Evolutionary conservation across 2,888 invertebrate species (phyloP).

Genomic region (Drosophila borborema): DNA sequence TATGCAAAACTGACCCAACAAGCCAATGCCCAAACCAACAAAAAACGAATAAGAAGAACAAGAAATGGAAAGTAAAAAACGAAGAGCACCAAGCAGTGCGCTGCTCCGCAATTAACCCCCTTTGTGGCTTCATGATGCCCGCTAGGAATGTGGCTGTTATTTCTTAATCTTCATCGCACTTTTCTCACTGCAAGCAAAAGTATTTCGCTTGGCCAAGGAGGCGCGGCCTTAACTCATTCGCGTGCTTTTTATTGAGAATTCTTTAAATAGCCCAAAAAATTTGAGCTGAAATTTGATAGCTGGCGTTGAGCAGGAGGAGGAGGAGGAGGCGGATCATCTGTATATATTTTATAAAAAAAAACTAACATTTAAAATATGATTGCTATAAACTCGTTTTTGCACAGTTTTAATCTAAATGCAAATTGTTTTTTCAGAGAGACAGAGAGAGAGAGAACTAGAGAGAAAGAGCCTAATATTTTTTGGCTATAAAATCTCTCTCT

Average conservation of each 20-base stretch:
- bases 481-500: conserved; percentile 2
- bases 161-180: conserved; percentile 16
- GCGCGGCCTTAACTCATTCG: conserved; percentile 2
- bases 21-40: conserved; percentile 21
- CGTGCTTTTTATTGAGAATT: not conserved
- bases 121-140: conserved; percentile 18
- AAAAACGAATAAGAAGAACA: not conserved
- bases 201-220: conserved; percentile 4
- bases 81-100: conserved; percentile 9
- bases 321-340: not conserved
- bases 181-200: conserved; percentile 5
- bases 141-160: conserved; percentile 26
- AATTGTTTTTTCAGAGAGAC: not conserved
- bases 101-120: not conserved
- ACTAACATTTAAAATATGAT: not conserved
- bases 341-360: not conserved
- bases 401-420: conserved; percentile 10
- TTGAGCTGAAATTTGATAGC: not conserved
- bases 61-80: not conserved
- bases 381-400: not conserved
- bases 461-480: not conserved
- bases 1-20: conserved; percentile 59
- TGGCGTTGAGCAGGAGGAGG: not conserved
- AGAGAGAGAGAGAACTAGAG: no score
- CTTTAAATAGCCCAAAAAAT: not conserved